phyloP scores from a whole-genome alignment of 1,140 invertebrate genomes.

The Calephelis nemesis region DNA sequence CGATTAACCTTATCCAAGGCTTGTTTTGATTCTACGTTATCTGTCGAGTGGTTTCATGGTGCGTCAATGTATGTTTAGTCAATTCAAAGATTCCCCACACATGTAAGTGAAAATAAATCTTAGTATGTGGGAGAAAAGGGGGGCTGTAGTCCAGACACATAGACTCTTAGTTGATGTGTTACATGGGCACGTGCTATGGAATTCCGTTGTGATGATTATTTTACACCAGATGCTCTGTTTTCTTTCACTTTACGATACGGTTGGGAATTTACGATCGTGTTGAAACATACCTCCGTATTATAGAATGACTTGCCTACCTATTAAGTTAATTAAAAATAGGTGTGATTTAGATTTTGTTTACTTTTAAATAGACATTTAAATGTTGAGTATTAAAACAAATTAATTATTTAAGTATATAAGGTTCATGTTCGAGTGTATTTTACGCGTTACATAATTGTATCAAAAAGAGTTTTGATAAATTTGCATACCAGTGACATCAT shows the following conservation, averaged over 20 bases:
- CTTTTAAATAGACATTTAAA: too few relatives aligned
- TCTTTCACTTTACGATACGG: slow-evolving; percentile 30
- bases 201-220: slow-evolving; percentile 44
- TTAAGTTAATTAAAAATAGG: background rate
- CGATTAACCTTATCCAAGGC: slow-evolving; percentile 45
- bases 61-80: slow-evolving; percentile 31
- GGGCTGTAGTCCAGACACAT: slow-evolving; percentile 45
- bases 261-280: slow-evolving; percentile 21
- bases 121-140: slow-evolving; percentile 44
- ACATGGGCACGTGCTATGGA: slow-evolving; percentile 54
- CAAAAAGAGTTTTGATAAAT: too few relatives aligned
- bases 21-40: slow-evolving; percentile 28
- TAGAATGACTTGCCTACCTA: background rate
- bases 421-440: too few relatives aligned
- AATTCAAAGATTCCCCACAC: slow-evolving; percentile 12
- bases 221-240: slow-evolving; percentile 46
- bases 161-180: slow-evolving; percentile 35
- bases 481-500: too few relatives aligned
- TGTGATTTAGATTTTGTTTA: background rate
- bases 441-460: too few relatives aligned
- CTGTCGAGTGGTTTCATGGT: slow-evolving; percentile 21
- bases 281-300: slow-evolving; percentile 6
- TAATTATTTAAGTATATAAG: too few relatives aligned
- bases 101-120: slow-evolving; percentile 35
- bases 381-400: too few relatives aligned